A percentile compares a stretch with the other conserved stretches of the same genome.
Evolutionary conservation across 1,140 invertebrate genomes (phyloP).

Genomic region (Gryllus bimaculatus): DNA sequence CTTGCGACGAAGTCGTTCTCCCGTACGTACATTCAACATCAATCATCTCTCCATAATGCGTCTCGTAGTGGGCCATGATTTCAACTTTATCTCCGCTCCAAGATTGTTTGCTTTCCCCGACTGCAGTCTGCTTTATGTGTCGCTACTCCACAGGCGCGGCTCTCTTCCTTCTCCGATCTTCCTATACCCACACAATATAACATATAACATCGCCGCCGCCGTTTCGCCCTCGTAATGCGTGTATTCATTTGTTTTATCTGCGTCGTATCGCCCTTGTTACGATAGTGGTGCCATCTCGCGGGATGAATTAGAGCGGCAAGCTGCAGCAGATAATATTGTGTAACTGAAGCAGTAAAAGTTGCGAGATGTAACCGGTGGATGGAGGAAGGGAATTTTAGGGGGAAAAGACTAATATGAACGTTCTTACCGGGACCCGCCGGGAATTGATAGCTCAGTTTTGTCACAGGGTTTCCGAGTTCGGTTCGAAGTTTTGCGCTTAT

Average conservation of each 20-base stretch:
- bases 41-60: background rate
- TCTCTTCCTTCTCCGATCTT: background rate
- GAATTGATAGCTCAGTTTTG: background rate
- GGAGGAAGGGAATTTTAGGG: background rate
- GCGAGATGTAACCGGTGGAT: background rate
- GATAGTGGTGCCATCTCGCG: background rate
- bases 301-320: slow-evolving; percentile 3
- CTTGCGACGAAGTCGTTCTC: background rate
- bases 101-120: background rate
- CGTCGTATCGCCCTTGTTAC: background rate
- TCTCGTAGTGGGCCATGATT: background rate
- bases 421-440: background rate
- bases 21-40: background rate
- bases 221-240: background rate
- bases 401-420: background rate
- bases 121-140: too few relatives aligned
- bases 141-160: background rate
- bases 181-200: background rate
- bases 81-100: background rate
- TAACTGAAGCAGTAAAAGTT: slow-evolving; percentile 5
- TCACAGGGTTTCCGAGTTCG: background rate
- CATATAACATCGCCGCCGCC: background rate
- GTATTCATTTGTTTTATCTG: slow-evolving; percentile 5
- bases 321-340: background rate
- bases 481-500: background rate